Evolutionary conservation across 2,113 vertebrate genomes (phyloP), one percentile per base, ranked within the genome.

Genomic region (Crocuta crocuta): DNA sequence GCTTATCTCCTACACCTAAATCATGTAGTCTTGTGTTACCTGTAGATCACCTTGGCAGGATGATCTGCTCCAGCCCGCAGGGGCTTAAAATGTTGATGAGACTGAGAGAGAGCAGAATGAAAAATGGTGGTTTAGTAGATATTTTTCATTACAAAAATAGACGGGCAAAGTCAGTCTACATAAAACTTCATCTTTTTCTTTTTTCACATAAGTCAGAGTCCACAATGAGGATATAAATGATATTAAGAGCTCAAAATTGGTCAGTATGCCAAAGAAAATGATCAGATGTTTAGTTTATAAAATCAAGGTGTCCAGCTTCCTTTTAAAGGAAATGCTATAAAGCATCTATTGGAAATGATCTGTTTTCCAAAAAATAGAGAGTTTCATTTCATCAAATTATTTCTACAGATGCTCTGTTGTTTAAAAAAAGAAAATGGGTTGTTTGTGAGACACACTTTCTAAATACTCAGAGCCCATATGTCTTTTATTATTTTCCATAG

Each of bases 11-110:
- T n/a, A 61, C 24, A 66, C 53, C 93, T 97, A 97, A 96, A 97
- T 96, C 95, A 97, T 93, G 80, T 73, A 79, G 91, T 97, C 91
- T 98, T 65, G 2, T 94, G 33, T 87, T 78, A 81, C 66, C 16
- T 89, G 73, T 97, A 96, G 96, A 97, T 98, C 96, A 98, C 84
- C 58, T 86, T 98, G 95, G 81, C 96, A 98, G 87, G 17, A 80
- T 95, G 97, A 96, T 97, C 94, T 94, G 53, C 96, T 98, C 92
- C 85, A 16, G 23, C 50, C 89, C 88, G 19, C 96, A 50, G 73
- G 81, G 58, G 11, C 6, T 97, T 85, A 74, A 61, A 8, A 0
- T 0, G 19, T 85, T 97, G 88, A 97, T 89, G 73, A 98, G 39
- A 85, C 84, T 10, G 2, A 82, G 45, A 85, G 58, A 96, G 65